A percentile compares a stretch with the other conserved stretches of the same genome.
Evolutionary conservation across 2,888 invertebrate genomes (phyloP).

Genomic region (Trisateles emortualis): DNA sequence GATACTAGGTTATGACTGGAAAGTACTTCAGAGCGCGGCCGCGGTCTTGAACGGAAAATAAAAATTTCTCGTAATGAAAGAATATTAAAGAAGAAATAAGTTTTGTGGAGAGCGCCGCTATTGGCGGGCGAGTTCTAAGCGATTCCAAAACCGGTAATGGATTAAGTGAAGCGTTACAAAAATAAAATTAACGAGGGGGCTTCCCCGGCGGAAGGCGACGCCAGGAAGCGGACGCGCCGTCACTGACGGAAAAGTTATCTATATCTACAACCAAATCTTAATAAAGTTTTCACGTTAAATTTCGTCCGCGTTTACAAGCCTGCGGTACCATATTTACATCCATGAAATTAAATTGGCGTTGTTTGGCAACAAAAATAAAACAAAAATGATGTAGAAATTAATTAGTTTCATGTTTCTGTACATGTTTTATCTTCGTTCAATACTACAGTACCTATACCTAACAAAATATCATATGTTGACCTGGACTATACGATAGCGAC

Average conservation of each 20-base stretch:
- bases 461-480: neutral
- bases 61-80: neutral
- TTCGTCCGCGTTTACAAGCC: conserved; percentile 44
- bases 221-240: conserved; percentile 72
- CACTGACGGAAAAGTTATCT: conserved; percentile 73
- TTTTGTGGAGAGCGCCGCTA: conserved; percentile 7
- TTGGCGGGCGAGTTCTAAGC: conserved; percentile 35
- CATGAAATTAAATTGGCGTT: conserved; percentile 14
- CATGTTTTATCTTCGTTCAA: neutral
- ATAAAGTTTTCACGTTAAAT: conserved; percentile 70
- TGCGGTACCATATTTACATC: conserved; percentile 34
- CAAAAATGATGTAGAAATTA: neutral
- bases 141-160: conserved; percentile 64
- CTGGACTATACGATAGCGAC: neutral
- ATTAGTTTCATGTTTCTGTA: neutral
- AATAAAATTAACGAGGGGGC: conserved; percentile 82
- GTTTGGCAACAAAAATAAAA: neutral
- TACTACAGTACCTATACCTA: neutral
- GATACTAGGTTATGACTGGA: conserved; percentile 35
- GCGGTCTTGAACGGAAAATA: conserved; percentile 7
- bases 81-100: conserved; percentile 15
- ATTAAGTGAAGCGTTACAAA: conserved; percentile 75
- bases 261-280: conserved; percentile 71
- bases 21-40: conserved; percentile 13
- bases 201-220: conserved; percentile 73